phyloP scores from a whole-genome alignment of 2,113 vertebrate species.

The Actinemys pallida region DNA sequence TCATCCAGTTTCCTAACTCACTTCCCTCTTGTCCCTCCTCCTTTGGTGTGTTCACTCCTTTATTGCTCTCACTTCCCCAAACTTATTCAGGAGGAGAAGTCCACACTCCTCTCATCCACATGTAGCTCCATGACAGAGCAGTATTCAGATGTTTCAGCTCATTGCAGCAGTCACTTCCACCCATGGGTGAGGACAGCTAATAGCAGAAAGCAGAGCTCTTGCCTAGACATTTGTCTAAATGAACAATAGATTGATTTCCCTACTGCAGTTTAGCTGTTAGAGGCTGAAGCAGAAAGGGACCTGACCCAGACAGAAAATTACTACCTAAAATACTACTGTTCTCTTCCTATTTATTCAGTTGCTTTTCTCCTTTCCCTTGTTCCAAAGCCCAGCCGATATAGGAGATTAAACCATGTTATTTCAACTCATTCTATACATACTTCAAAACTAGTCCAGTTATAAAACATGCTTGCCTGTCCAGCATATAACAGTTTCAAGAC shows the following conservation, averaged over 20 bases:
- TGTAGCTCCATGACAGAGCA: background rate
- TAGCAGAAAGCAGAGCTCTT: background rate
- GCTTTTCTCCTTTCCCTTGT: background rate
- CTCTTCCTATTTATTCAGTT: background rate
- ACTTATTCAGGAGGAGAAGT: background rate
- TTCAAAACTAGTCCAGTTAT: constrained; percentile 26
- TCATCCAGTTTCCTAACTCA: background rate
- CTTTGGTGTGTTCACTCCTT: background rate
- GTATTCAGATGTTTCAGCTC: background rate
- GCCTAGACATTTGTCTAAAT: background rate
- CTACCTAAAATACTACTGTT: background rate
- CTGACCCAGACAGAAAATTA: background rate
- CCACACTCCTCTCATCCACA: background rate
- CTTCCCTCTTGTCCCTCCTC: background rate
- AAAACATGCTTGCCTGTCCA: background rate
- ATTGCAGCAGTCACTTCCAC: background rate
- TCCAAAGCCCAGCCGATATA: background rate
- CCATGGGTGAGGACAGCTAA: background rate
- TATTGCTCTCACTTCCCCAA: background rate
- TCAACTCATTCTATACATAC: constrained; percentile 15
- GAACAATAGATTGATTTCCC: background rate
- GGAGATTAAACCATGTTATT: background rate
- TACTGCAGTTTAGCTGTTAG: background rate
- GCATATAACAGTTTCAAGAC: constrained; percentile 5
- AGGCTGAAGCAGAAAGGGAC: background rate